These are phyloP conservation scores for Colostygia pectinataria DNA, from an alignment of 2,888 invertebrate species.

Conservation along the genomic window DNA sequence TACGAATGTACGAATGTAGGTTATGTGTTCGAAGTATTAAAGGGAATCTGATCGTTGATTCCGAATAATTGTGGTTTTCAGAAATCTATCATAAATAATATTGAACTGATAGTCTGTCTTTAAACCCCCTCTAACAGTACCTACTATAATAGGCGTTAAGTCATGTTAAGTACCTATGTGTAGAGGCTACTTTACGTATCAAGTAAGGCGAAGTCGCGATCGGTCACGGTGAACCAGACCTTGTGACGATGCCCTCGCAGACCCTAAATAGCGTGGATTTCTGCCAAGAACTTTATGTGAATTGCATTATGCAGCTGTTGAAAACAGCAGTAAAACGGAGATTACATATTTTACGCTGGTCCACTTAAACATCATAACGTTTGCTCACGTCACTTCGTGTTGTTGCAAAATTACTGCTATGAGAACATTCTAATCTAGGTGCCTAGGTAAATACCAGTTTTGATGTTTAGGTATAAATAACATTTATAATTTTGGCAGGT, in stretches of 20 bases:
- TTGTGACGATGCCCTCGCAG: conserved; percentile 37
- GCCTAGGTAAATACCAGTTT: too few species aligned
- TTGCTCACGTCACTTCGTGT: too few species aligned
- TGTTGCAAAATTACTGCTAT: neutral
- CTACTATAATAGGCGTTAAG: conserved; percentile 11
- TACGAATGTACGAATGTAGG: too few species aligned
- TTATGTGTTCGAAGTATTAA: too few species aligned
- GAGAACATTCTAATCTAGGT: too few species aligned
- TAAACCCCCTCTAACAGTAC: too few species aligned
- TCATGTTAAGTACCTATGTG: too few species aligned
- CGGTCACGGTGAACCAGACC: conserved; percentile 53
- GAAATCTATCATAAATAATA: too few species aligned
- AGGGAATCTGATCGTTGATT: too few species aligned
- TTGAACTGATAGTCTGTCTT: too few species aligned
- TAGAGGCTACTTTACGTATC: conserved; percentile 15
- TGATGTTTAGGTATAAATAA: too few species aligned
- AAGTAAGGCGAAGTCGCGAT: conserved; percentile 30
- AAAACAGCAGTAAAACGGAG: conserved; percentile 21
- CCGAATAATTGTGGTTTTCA: too few species aligned
- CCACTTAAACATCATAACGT: neutral
- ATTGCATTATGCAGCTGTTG: conserved; percentile 17
- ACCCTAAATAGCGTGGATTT: conserved; percentile 37
- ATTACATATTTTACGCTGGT: conserved; percentile 16
- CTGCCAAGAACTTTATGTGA: conserved; percentile 30
- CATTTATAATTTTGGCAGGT: neutral